Conservation (phyloP, 2,797 vertebrate genomes). For the Parauchenoglanis punctatus region DNA sequence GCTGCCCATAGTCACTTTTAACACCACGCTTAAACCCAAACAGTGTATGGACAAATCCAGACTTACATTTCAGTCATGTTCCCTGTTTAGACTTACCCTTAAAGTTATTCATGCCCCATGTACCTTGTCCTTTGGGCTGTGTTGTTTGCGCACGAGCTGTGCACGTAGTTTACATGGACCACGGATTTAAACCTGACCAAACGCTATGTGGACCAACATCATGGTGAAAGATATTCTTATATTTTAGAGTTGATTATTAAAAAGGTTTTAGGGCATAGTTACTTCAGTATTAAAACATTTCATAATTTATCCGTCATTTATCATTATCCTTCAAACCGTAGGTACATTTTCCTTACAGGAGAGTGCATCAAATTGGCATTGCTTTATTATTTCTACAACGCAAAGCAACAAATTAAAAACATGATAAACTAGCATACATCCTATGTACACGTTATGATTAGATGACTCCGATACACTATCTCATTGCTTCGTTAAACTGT, state of each 20-base stretch:
- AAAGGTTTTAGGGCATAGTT: not conserved
- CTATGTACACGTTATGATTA: not conserved
- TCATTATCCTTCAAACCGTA: not conserved
- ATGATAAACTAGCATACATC: no score
- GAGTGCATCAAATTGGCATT: not conserved
- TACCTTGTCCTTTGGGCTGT: conserved; percentile 13
- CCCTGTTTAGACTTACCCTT: conserved; percentile 15
- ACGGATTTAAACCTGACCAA: not conserved
- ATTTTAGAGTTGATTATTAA: not conserved
- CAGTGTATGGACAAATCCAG: conserved; percentile 11
- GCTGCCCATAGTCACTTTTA: conserved; percentile 65
- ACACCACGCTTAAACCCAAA: not conserved
- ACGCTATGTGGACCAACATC: not conserved
- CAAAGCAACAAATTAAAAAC: not conserved
- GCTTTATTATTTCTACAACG: not conserved
- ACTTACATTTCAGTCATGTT: conserved; percentile 6
- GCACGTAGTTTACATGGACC: not conserved
- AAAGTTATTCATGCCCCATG: not conserved
- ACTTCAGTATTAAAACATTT: not conserved
- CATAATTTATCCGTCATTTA: not conserved
- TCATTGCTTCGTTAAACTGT: not conserved
- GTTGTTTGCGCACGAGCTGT: not conserved
- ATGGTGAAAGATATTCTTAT: not conserved
- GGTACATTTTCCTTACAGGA: not conserved
- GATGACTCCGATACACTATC: not conserved